A percentile compares a stretch with the other conserved stretches of the same genome.
phyloP scores from a whole-genome alignment of 2,797 vertebrate species.

The Cyclopterus lumpus region DNA sequence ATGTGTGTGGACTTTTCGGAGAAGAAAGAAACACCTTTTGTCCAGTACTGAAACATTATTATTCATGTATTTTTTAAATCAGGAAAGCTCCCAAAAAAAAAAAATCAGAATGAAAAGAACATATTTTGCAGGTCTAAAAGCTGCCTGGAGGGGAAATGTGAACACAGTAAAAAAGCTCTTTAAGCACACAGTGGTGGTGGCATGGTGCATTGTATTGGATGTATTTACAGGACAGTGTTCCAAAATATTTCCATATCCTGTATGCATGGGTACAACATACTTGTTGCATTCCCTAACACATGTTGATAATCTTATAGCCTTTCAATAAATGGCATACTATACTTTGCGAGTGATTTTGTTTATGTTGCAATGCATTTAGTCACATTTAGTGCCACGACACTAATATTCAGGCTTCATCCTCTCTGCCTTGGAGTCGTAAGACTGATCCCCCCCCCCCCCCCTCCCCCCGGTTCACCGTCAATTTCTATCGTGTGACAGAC shows the following conservation, averaged over 20 bases:
- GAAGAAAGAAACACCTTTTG: not conserved
- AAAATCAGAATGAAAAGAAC: too few relatives aligned
- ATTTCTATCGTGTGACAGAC: slow-evolving; percentile 62
- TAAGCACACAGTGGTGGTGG: not conserved
- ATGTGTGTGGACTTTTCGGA: not conserved
- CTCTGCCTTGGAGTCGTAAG: slow-evolving; percentile 39
- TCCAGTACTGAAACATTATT: not conserved
- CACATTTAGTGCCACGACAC: slow-evolving; percentile 4
- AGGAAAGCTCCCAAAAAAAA: too few relatives aligned
- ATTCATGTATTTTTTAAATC: too few relatives aligned
- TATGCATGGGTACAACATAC: not conserved
- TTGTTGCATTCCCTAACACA: not conserved
- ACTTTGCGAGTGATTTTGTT: not conserved
- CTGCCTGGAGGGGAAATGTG: not conserved
- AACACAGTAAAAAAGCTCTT: not conserved
- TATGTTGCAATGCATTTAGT: not conserved
- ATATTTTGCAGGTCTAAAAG: too few relatives aligned
- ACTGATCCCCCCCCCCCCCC: slow-evolving; percentile 19
- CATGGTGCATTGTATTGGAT: not conserved
- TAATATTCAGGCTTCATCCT: slow-evolving; percentile 17
- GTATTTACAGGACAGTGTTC: not conserved
- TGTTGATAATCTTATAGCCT: not conserved
- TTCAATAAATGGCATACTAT: not conserved
- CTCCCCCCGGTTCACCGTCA: slow-evolving; percentile 37
- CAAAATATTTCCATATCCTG: not conserved